Percentiles rank a stretch among this genome's conserved stretches.
phyloP scores from a whole-genome alignment of 2,113 vertebrate genomes.

The Tragelaphus imberbis region DNA sequence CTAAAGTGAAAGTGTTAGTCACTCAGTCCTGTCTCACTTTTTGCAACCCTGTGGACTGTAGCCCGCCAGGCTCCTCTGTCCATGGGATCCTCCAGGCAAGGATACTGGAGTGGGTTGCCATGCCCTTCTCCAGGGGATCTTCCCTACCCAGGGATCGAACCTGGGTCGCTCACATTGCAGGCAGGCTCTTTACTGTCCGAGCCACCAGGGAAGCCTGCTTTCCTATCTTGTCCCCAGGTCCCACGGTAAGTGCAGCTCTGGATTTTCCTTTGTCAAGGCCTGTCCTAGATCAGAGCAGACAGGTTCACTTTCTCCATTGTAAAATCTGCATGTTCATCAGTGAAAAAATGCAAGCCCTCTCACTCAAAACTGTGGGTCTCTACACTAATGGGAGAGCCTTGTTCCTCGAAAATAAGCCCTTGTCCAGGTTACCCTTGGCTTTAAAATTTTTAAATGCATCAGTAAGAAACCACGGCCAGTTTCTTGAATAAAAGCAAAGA shows the following conservation, averaged over 20 bases:
- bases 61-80: background rate
- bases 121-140: background rate
- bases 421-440: background rate
- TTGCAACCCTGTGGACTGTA: background rate
- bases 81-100: background rate
- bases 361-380: background rate
- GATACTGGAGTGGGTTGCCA: background rate
- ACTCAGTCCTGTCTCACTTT: background rate
- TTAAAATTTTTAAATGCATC: background rate
- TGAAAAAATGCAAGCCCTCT: background rate
- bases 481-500: background rate
- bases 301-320: background rate
- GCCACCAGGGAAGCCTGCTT: background rate
- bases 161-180: background rate
- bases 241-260: fast-evolving
- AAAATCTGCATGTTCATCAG: background rate
- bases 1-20: background rate
- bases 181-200: background rate
- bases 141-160: background rate
- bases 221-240: background rate
- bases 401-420: background rate
- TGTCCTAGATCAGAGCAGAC: background rate
- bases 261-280: background rate
- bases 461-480: background rate
- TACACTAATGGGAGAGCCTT: background rate